Base-by-base conservation (phyloP, 2,797 vertebrate species). In the Sebastes oblongus region DNA sequence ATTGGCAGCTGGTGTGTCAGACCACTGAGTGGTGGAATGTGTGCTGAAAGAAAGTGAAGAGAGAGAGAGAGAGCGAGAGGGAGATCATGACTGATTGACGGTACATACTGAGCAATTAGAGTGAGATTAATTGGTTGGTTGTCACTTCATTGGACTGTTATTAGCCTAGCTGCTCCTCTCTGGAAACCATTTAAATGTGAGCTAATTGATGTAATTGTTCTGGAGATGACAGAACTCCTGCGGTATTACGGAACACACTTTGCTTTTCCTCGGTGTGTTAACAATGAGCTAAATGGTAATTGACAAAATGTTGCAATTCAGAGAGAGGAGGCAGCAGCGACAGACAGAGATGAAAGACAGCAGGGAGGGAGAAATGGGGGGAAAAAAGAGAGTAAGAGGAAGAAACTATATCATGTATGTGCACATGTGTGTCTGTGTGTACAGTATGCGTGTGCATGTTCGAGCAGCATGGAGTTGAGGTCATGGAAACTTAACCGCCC, bases 401-500 rank as follows among this genome's bases (percentile, higher is more conserved):
- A 66, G 65, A 71, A 78, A 85, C 54, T 68, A 29, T 42, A 62
- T 25, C 65, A 32, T 76, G 68, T 34, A 30, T 66, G 39, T 70
- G 71, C 22, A 8, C 11, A 4, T 36, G 39, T 62, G 32, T 36
- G 14, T 59, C 16, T 77, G 78, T 77, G 70, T 64, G 66, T 58
- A 59, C 65, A 62, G 61, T 56, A 62, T 34, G 61, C 1, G 39
- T 64, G 56, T 78, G 66, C 54, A n/a, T 82, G 84, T 87, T 88
- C 80, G 4, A 89, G 86, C 82, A 87, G 91, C 80, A 82, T 88
- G 81, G 59, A 69, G 84, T 85, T 93, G 90, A 92, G 92, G 90
- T 94, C 92, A 93, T 93, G 92, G 92, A 94, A 94, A 94, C 88
- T 87, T 80, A 85, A 91, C 65, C 11, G 86, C 66, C 77, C 77